Conservation (phyloP, 2,113 vertebrate species). For the Geothlypis trichas region DNA sequence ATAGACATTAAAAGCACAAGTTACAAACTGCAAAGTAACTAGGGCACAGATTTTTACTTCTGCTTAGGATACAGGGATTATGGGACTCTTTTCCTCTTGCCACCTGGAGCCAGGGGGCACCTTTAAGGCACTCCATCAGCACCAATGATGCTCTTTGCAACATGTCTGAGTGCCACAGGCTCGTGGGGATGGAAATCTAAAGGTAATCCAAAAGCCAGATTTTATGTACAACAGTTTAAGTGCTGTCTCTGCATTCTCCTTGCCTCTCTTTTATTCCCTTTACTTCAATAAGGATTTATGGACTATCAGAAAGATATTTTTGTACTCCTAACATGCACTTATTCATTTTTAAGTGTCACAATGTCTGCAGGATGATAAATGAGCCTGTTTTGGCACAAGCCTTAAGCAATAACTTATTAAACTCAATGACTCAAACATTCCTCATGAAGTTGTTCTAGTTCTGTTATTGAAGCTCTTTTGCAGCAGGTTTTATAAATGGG, state of each 20-base stretch:
- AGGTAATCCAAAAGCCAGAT: conserved; percentile 43
- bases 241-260: background rate
- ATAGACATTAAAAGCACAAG: conserved; percentile 21
- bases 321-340: conserved; percentile 48
- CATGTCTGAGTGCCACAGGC: background rate
- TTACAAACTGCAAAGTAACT: conserved; percentile 9
- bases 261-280: conserved; percentile 43
- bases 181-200: conserved; percentile 23
- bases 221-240: background rate
- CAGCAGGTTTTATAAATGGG: conserved; percentile 35
- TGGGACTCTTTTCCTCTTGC: background rate
- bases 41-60: background rate
- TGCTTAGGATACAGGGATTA: background rate
- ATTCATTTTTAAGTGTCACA: conserved; percentile 59
- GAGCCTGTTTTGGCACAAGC: conserved; percentile 58
- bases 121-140: background rate
- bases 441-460: conserved; percentile 51
- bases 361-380: conserved; percentile 59
- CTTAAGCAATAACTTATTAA: conserved; percentile 70
- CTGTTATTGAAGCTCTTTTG: conserved; percentile 56
- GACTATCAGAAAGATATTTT: conserved; percentile 64
- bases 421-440: conserved; percentile 72
- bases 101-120: background rate
- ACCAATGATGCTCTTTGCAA: background rate
- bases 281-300: conserved; percentile 62